Base-by-base conservation (phyloP, 2,888 invertebrate genomes). In the Acleris cristana region DNA sequence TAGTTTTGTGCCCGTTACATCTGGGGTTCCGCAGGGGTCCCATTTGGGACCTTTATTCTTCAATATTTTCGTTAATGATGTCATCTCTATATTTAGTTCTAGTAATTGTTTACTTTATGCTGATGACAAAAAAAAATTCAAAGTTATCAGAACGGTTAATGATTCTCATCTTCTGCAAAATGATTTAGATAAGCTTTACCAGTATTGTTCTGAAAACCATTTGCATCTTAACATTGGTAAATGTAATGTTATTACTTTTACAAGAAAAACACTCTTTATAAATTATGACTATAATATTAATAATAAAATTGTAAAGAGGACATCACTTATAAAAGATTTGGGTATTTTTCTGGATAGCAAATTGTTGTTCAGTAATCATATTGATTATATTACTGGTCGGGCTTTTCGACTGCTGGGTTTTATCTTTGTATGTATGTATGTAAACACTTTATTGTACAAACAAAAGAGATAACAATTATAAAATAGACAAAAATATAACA, bases 191-290 rank as follows among this genome's bases (percentile, higher is more conserved):
- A 3, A 5, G 5, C 18, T 49, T 5, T 8, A n/a, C 18, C n/a
- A 49, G 18, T 49, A 49, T 49, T 49, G 49, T 49, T 3, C 5
- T n/a, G 3, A 16, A 3, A 18, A 49, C n/a, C 18, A 18, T 18
- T 18, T 49, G 49, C 49, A 49, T 18, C 18, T 49, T n/a, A 49
- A 49, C n/a, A n/a, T n/a, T n/a, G n/a, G n/a, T n/a, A n/a, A n/a
- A n/a, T n/a, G n/a, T n/a, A n/a, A n/a, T n/a, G n/a, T n/a, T n/a
- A n/a, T n/a, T n/a, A n/a, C n/a, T n/a, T n/a, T n/a, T n/a, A n/a
- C n/a, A n/a, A n/a, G n/a, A n/a, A n/a, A n/a, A n/a, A n/a, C n/a
- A n/a, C n/a, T n/a, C n/a, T n/a, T n/a, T n/a, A n/a, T n/a, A n/a
- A n/a, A 16, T 16, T 44, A 44, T 16, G 12, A 2, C 10, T 44